Base-by-base conservation (phyloP, 1,140 invertebrate species). In the Gonioctena quinquepunctata region DNA sequence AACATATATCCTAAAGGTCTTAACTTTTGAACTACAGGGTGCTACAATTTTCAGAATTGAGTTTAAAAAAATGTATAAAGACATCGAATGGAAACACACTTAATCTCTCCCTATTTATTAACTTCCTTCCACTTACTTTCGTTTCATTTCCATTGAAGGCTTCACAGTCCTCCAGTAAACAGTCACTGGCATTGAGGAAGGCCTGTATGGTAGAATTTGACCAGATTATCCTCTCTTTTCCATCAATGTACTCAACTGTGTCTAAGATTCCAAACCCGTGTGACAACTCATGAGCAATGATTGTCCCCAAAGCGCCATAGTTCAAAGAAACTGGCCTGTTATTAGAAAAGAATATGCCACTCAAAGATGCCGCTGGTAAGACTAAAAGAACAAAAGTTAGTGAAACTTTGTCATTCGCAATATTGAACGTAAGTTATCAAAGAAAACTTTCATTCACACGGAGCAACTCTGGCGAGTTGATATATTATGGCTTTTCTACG, bases 141-240 rank as follows among this genome's bases (percentile, higher is more conserved):
- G 23, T 16, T 25, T n/a, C 5, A 22, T 22, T 59, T 0, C n/a
- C 4, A 16, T 25, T 26, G 25, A 59, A 59, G 13, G 23, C 21
- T 25, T 19, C 22, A 48, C 61, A 68, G 21, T 65, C 52, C 7
- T 60, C 42, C 19, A 67, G 13, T 7, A 63, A 23, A 49, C 69
- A 76, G 0, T 68, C 25, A 5, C 54, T 33, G 21, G 50, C 50
- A n/a, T 68, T 23, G 13, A 65, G 21, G 25, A 70, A 65, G n/a
- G 27, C 23, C 6, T 62, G 2, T 5, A 25, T 28, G 0, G 57
- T 68, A 21, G 19, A 19, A n/a, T 61, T 57, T 8, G 59, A 56
- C 95, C 95, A 96, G 93, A 93, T 95, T 78, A 94, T 89, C 1
- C 89, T 85, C 61, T 94, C 83, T 80, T 95, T 94, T 28, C 95